Evolutionary conservation across 2,113 vertebrate species (phyloP), one percentile per base, ranked within the genome.

Genomic region (Puntigrus tetrazona): DNA sequence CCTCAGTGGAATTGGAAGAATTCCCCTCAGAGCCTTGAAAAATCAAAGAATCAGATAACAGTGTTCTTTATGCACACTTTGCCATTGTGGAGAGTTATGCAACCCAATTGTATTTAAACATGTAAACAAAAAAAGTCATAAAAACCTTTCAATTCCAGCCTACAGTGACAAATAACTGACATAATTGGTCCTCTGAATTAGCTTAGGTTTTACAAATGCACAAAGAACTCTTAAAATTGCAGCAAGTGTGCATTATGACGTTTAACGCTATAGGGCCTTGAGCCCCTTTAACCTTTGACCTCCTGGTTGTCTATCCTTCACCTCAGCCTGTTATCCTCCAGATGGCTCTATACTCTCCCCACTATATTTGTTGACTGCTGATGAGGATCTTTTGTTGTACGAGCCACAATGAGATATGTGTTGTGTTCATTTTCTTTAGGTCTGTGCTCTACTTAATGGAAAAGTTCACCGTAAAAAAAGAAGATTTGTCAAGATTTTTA

Each of bases 31-130:
- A 4, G 31, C 86, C 81, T 78, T 47, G 77, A 80, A 77, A 76
- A 85, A 87, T 78, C 67, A 88, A 89, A 77, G 77, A 34, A 80
- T 67, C 76, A 81, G 87, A 89, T 90, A 89, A 91, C 89, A 83
- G 88, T 84, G 84, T 84, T 88, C 86, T 75, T 83, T 41, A 69
- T 74, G 78, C 65, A 25, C 75, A 81, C 84, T 87, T 88, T 84
- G 77, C 74, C 70, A 80, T 77, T 70, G 78, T 87, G 78, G 86
- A 87, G 79, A 85, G 84, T 77, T 81, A 67, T 80, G 81, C 84
- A 61, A 86, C 81, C 80, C 73, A 89, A 78, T 82, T 82, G 73
- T 45, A 31, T 11, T 52, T 13, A 75, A 50, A 70, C 78, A 20
- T 78, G 61, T 25, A 55, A 80, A 77, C 45, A 67, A 22, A 31